Percentiles rank a stretch among this genome's conserved stretches.
These are phyloP conservation scores for Coilia nasus DNA, from an alignment of 2,797 vertebrate species.

Conservation along the genomic window DNA sequence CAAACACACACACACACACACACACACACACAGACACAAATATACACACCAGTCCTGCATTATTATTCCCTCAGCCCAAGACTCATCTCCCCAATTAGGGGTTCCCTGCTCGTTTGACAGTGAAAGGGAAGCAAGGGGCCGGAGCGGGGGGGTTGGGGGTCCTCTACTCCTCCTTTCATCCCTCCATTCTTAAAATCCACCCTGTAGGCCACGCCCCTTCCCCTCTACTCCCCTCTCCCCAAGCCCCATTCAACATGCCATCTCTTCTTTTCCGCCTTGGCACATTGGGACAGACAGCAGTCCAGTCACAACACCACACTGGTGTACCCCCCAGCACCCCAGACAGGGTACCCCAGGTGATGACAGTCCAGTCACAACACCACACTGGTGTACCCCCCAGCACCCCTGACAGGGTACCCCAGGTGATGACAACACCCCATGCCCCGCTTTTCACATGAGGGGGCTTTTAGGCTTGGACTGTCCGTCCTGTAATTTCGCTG, in stretches of 20 bases:
- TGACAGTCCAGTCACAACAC: slow-evolving; percentile 62
- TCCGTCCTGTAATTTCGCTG: no score
- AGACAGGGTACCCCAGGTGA: no score
- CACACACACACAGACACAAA: neutral
- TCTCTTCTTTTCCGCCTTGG: slow-evolving; percentile 54
- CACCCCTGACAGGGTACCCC: slow-evolving; percentile 60
- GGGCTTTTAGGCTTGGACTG: neutral
- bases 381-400: slow-evolving; percentile 46
- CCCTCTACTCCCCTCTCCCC: slow-evolving; percentile 47
- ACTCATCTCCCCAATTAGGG: slow-evolving; percentile 5
- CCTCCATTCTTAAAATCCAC: slow-evolving; percentile 39
- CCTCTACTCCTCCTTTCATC: slow-evolving; percentile 22
- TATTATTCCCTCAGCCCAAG: neutral
- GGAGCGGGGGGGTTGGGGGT: no score
- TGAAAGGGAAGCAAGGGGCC: neutral
- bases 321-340: no score
- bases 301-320: no score
- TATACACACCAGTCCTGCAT: neutral
- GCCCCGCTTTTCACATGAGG: slow-evolving; percentile 39
- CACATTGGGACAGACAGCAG: slow-evolving; percentile 52
- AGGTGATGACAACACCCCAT: slow-evolving; percentile 61
- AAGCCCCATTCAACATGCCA: slow-evolving; percentile 58
- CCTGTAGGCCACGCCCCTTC: slow-evolving; percentile 38
- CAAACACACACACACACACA: neutral
- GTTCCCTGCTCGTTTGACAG: neutral